Base-by-base conservation (phyloP, 1,140 invertebrate species). In the Bombus ignitus region DNA sequence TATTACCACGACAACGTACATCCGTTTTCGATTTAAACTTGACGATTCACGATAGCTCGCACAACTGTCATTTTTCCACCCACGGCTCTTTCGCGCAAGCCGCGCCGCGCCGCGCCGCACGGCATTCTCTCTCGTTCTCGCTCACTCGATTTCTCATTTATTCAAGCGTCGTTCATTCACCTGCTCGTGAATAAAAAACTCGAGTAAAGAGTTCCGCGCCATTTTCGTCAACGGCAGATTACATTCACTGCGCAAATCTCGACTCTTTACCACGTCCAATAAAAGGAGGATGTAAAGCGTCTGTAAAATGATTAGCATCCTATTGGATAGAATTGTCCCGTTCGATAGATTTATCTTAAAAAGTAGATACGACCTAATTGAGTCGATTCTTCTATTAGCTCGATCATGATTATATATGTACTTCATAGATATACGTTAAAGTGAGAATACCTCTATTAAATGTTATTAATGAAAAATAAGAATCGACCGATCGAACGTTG, bases 131-230 rank as follows among this genome's bases (percentile, higher is more conserved):
- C 32, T 75, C 44, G 53, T 70, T 68, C 74, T 37, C 74, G 42
- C 73, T 37, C 82, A 39, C 73, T 78, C 57, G 72, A 77, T 79
- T 68, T 68, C 77, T 70, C 66, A 80, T 71, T 80, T 80, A 80
- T 80, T 78, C 59, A 78, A 78, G 57, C 57, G 59, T 32, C 57
- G 76, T 65, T 78, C 35, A 65, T 78, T 80, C 66, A 80, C 78
- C 32, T 68, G 78, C 65, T 80, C 65, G 44, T 80, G 78, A 71
- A 80, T 80, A 80, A 80, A 80, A 68, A 70, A 68, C 42, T 70
- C 66, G 78, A 32, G 66, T 80, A 70, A 80, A 80, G 78, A 80
- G 65, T 80, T 80, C 62, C 44, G 25, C 35, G 78, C 42, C 66
- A 80, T 70, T 80, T 80, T 70, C 44, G 66, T 47, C 78, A 70